Evolutionary conservation across 1,140 invertebrate genomes (phyloP).

Genomic region (Zaprionus capensis): DNA sequence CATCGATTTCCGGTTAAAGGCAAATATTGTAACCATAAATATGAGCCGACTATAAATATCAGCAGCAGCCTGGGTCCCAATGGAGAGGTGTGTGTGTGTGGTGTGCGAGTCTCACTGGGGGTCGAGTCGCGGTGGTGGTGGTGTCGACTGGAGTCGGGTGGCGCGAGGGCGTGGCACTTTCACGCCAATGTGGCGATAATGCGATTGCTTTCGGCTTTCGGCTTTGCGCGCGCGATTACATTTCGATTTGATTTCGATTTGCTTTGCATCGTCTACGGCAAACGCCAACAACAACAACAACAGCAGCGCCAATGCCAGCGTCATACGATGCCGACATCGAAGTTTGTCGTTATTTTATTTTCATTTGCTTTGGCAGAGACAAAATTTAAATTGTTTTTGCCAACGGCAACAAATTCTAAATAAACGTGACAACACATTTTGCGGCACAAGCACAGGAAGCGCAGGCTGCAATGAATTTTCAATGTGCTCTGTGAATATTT

Average conservation of each 20-base stretch:
- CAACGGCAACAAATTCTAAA: constrained; percentile 70
- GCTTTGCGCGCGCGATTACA: constrained; percentile 79
- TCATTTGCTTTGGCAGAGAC: constrained; percentile 58
- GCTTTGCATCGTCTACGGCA: constrained; percentile 50
- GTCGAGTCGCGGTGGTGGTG: neutral
- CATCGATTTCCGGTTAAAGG: constrained; percentile 82
- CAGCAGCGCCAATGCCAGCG: neutral
- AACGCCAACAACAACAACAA: constrained; percentile 26
- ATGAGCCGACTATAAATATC: constrained; percentile 80
- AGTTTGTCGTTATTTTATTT: constrained; percentile 60
- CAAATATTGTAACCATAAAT: constrained; percentile 82
- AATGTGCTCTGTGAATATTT: constrained; percentile 31
- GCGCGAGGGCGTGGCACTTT: constrained; percentile 65
- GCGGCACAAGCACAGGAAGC: constrained; percentile 4
- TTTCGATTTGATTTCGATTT: constrained; percentile 82
- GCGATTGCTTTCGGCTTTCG: constrained; percentile 78
- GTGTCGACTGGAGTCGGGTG: neutral
- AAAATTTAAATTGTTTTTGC: constrained; percentile 81
- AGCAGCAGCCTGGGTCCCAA: constrained; percentile 4
- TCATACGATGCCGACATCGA: neutral
- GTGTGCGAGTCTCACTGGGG: constrained; percentile 23
- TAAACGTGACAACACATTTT: constrained; percentile 59
- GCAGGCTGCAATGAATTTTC: constrained; percentile 45
- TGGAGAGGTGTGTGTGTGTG: constrained; percentile 7
- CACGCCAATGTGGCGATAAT: constrained; percentile 81